Percentiles rank a stretch among this genome's conserved stretches.
These are phyloP conservation scores for Sorex araneus DNA, from an alignment of 2,113 vertebrate genomes.

Conservation along the genomic window DNA sequence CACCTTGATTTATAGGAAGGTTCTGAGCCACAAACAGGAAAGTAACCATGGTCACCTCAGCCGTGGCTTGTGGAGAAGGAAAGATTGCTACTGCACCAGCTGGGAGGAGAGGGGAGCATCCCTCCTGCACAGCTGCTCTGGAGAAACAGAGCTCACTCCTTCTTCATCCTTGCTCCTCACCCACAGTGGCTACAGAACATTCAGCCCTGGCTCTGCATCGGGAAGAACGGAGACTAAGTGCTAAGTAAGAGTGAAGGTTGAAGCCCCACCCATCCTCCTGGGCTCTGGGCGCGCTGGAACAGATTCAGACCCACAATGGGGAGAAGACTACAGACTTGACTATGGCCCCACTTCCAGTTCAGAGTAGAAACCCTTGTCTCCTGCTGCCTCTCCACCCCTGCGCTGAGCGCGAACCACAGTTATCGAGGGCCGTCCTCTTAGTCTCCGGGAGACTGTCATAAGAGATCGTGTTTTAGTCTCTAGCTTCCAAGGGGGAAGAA, in stretches of 20 bases:
- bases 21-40: background rate
- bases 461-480: background rate
- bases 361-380: background rate
- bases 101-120: background rate
- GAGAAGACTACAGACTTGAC: background rate
- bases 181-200: background rate
- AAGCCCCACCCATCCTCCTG: background rate
- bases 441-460: background rate
- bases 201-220: background rate
- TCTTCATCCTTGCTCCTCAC: background rate
- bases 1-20: background rate
- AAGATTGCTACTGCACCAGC: background rate
- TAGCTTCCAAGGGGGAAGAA: constrained; percentile 2
- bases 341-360: background rate
- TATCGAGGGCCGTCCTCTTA: background rate
- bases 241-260: background rate
- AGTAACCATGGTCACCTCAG: background rate
- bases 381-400: background rate
- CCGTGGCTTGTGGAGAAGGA: background rate
- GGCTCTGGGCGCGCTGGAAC: background rate
- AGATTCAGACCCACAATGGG: background rate
- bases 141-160: background rate
- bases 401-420: background rate
- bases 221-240: background rate
- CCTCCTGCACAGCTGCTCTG: background rate